A percentile compares a stretch with the other conserved stretches of the same genome.
Evolutionary conservation across 2,888 invertebrate genomes (phyloP).

Genomic region (Conistra vaccinii): DNA sequence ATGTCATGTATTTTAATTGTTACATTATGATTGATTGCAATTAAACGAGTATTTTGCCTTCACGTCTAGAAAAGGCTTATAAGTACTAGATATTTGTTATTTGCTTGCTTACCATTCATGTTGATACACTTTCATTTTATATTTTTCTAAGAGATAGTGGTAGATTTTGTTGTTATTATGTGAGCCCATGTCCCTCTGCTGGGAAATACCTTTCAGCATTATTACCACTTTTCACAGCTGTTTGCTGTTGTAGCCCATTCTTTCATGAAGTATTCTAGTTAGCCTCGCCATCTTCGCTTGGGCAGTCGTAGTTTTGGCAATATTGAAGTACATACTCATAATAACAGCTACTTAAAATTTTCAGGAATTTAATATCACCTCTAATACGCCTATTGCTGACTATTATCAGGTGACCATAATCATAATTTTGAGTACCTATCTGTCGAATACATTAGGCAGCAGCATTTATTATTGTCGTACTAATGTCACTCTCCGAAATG

Average conservation of each 20-base stretch:
- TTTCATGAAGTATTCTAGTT: neutral
- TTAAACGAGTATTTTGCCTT: slow-evolving; percentile 3
- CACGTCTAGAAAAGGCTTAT: slow-evolving; percentile 3
- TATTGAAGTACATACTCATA: slow-evolving; percentile 4
- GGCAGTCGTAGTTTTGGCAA: neutral
- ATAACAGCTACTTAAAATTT: slow-evolving; percentile 40
- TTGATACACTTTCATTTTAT: slow-evolving; percentile 6
- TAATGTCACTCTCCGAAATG: neutral
- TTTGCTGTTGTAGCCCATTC: neutral
- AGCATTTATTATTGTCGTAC: neutral
- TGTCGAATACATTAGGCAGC: slow-evolving; percentile 21
- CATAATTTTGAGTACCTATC: slow-evolving; percentile 35
- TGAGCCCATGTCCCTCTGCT: neutral
- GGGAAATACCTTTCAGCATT: neutral
- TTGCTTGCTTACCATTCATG: slow-evolving; percentile 5
- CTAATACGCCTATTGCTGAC: slow-evolving; percentile 32
- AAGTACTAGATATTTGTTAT: neutral
- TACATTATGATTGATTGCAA: slow-evolving; percentile 32
- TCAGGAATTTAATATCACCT: slow-evolving; percentile 35
- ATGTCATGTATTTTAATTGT: slow-evolving; percentile 60
- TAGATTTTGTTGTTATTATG: neutral
- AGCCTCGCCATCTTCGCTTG: neutral
- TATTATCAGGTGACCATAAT: slow-evolving; percentile 32
- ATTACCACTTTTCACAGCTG: neutral
- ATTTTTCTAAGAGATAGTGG: neutral